These are phyloP conservation scores for Amazona vittata DNA, from an alignment of 2,113 vertebrate genomes.

Conservation along the genomic window DNA sequence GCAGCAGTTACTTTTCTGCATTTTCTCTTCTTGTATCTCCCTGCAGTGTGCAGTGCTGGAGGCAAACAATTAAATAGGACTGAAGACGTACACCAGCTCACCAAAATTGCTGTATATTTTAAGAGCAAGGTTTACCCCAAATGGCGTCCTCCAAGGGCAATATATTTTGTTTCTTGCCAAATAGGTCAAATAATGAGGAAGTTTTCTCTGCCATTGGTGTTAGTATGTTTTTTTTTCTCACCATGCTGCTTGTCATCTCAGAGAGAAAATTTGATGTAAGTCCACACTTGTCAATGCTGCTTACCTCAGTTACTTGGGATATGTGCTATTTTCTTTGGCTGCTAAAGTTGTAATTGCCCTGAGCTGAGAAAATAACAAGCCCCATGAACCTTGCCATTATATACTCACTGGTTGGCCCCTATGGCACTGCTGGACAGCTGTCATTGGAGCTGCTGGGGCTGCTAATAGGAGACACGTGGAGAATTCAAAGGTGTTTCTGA, in stretches of 20 bases:
- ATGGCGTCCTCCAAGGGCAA: background rate
- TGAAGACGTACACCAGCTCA: background rate
- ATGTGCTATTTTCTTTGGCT: background rate
- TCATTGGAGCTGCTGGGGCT: background rate
- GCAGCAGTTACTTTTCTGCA: background rate
- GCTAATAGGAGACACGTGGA: background rate
- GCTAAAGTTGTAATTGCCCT: background rate
- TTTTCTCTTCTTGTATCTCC: background rate
- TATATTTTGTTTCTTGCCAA: background rate
- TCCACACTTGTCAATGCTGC: background rate
- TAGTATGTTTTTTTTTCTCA: background rate
- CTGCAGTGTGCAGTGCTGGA: accelerated
- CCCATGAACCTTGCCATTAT: background rate
- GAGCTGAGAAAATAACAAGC: background rate
- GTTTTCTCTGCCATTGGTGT: background rate
- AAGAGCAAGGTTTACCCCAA: background rate
- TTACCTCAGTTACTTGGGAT: background rate
- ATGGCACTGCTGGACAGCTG: background rate
- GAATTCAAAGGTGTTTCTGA: background rate
- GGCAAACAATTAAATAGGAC: background rate
- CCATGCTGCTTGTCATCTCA: background rate
- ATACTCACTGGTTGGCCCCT: background rate
- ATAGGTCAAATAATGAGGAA: background rate
- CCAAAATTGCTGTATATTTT: background rate
- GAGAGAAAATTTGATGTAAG: background rate